These are phyloP conservation scores for Gymnocheta viridis DNA, from an alignment of 2,888 invertebrate genomes.

Conservation along the genomic window DNA sequence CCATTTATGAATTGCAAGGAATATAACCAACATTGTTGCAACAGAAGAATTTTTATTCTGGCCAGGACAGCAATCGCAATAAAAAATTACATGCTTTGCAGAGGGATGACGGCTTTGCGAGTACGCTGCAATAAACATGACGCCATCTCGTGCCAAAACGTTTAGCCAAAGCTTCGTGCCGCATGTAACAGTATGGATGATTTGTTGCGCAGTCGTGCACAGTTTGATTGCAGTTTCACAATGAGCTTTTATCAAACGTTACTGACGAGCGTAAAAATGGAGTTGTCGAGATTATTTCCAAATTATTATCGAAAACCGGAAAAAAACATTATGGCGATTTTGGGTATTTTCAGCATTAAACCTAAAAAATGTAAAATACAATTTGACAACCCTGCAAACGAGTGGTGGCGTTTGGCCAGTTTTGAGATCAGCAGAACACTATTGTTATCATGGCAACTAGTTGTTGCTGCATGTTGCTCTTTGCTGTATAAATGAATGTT, in stretches of 20 bases:
- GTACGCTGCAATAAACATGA: not conserved
- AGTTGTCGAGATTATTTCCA: too few relatives aligned
- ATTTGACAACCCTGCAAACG: too few relatives aligned
- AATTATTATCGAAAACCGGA: too few relatives aligned
- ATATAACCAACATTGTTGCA: conserved; percentile 40
- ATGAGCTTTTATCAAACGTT: conserved; percentile 18
- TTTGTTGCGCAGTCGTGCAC: conserved; percentile 38
- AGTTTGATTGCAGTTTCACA: conserved; percentile 58
- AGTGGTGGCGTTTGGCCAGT: conserved; percentile 52
- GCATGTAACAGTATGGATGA: not conserved
- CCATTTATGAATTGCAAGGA: too few relatives aligned
- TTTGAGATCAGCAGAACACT: conserved; percentile 37
- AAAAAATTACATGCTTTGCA: conserved; percentile 12
- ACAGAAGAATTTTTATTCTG: conserved; percentile 36
- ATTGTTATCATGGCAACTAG: conserved; percentile 33
- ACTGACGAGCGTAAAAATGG: not conserved
- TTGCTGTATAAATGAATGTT: conserved; percentile 15
- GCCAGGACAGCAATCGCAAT: conserved; percentile 1
- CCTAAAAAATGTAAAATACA: too few relatives aligned
- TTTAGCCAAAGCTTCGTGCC: not conserved
- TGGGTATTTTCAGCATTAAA: too few relatives aligned
- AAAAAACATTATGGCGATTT: too few relatives aligned
- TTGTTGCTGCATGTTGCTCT: conserved; percentile 29
- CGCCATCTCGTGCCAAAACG: conserved; percentile 11
- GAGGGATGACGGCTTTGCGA: not conserved